Conservation (phyloP, 1,140 invertebrate species). For the Trypoxylus dichotomus region DNA sequence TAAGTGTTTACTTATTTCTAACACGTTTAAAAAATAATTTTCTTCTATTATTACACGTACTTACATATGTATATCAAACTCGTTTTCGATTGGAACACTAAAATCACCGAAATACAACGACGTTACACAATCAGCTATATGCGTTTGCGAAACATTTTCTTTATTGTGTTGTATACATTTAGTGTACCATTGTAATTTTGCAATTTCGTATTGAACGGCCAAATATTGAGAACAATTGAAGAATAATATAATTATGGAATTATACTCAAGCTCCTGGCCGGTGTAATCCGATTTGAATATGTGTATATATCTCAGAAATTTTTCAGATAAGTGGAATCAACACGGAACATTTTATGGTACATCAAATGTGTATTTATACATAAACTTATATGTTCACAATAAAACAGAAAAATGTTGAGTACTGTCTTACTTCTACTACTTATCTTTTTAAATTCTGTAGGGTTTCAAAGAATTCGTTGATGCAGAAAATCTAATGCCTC, state of each 20-base stretch:
- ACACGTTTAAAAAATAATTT: not conserved
- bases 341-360: not conserved
- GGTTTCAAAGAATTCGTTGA: conserved; percentile 87
- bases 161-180: not conserved
- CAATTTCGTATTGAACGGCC: too few species aligned
- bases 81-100: not conserved
- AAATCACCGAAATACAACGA: not conserved
- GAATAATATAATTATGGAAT: too few species aligned
- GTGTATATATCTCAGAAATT: too few species aligned
- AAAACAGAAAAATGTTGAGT: not conserved
- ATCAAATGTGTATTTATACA: not conserved
- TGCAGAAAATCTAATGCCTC: conserved; percentile 81
- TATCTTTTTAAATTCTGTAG: conserved; percentile 53
- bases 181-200: not conserved
- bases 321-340: too few species aligned
- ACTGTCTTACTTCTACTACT: not conserved
- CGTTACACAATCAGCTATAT: not conserved
- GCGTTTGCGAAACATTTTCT: not conserved
- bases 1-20: conserved; percentile 18
- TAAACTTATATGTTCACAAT: not conserved
- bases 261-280: too few species aligned
- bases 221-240: too few species aligned
- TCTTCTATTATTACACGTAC: not conserved
- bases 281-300: too few species aligned
- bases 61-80: not conserved